Percentiles rank a stretch among this genome's conserved stretches.
phyloP scores from a whole-genome alignment of 2,113 vertebrate species.

The Callipepla squamata region DNA sequence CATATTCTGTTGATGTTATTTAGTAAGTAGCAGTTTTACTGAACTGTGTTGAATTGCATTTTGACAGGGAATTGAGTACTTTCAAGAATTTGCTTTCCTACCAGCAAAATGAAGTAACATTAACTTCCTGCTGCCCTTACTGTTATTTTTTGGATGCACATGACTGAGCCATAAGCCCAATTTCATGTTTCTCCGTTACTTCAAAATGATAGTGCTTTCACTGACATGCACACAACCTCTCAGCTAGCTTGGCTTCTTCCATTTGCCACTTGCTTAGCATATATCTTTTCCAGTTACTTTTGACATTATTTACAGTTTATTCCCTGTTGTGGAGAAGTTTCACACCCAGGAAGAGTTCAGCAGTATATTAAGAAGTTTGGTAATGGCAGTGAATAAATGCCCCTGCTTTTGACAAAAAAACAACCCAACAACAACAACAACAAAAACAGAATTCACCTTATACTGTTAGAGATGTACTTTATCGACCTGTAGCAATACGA shows the following conservation, averaged over 20 bases:
- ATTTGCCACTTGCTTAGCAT: neutral
- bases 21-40: neutral
- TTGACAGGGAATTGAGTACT: neutral
- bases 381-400: neutral
- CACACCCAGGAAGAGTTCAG: neutral
- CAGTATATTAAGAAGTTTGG: accelerated
- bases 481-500: neutral
- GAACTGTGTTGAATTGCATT: neutral
- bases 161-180: neutral
- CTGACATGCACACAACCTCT: neutral
- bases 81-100: neutral
- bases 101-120: neutral
- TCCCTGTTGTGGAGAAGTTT: neutral
- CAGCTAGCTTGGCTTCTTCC: neutral
- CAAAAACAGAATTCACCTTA: accelerated
- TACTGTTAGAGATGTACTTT: neutral
- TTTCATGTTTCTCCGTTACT: neutral
- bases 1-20: neutral
- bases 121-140: neutral
- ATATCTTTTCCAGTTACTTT: neutral
- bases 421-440: neutral
- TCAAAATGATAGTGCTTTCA: neutral
- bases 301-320: neutral
- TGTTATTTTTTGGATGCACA: neutral
- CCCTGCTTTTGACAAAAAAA: neutral